These are phyloP conservation scores for Chondrosia reniformis DNA, from an alignment of 37 sponge, comb jelly and placozoan genomes.

Conservation along the genomic window DNA sequence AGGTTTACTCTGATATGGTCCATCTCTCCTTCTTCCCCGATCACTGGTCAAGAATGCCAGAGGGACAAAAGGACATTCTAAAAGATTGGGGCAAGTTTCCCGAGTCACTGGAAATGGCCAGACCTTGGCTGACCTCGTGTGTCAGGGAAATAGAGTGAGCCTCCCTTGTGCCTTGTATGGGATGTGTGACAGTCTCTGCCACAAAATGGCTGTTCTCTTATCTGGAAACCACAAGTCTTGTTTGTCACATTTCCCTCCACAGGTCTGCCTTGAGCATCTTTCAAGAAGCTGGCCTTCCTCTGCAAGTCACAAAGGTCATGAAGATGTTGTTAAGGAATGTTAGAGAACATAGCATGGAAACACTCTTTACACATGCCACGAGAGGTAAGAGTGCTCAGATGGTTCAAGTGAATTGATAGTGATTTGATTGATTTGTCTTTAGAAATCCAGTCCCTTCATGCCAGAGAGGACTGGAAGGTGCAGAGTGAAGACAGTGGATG, in stretches of 20 bases:
- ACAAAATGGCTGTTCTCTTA: no score
- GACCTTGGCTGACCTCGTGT: conserved; percentile 82
- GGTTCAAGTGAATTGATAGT: neutral
- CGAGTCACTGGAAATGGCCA: conserved; percentile 55
- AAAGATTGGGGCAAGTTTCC: conserved; percentile 69
- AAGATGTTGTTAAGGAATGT: conserved; percentile 47
- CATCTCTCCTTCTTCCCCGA: conserved; percentile 68
- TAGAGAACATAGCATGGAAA: conserved; percentile 51
- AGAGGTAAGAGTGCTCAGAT: conserved; percentile 29
- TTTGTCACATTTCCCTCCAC: neutral
- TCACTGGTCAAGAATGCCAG: conserved; percentile 31
- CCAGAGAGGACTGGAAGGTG: conserved; percentile 82
- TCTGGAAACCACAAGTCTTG: no score
- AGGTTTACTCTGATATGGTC: conserved; percentile 83
- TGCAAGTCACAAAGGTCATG: conserved; percentile 13
- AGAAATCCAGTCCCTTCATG: conserved; percentile 72
- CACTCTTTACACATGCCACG: conserved; percentile 62
- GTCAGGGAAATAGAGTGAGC: conserved; percentile 68
- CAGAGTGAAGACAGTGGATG: conserved; percentile 80
- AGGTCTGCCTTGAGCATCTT: conserved; percentile 62
- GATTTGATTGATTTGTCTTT: neutral
- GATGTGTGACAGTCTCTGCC: no score
- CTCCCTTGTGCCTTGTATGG: no score
- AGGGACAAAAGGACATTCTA: conserved; percentile 38
- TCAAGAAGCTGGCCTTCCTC: conserved; percentile 39